Evolutionary conservation across 2,113 vertebrate genomes (phyloP), one percentile per base, ranked within the genome.

Genomic region (Australoheros scitulus): DNA sequence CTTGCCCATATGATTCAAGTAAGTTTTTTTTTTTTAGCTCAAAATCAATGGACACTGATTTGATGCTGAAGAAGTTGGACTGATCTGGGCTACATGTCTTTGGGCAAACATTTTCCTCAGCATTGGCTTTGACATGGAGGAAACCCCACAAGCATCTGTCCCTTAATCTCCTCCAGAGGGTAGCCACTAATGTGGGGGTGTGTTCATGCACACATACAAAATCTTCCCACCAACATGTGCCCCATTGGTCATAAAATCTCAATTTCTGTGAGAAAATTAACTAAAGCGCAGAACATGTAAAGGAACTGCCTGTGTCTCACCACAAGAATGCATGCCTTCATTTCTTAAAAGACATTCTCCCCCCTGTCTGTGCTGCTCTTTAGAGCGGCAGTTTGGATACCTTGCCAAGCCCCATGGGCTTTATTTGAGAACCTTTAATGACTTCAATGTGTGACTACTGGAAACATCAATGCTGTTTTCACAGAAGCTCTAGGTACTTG

Each of bases 381-480:
- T 90, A 92, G 89, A 91, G 92, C 82, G 61, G 91, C 90, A 79
- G 76, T 63, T 93, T 5, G 85, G 81, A 92, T 86, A 85, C 88
- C 70, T 80, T 81, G 94, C 95, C 94, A 95, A 94, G 88, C 79
- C 92, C 90, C 92, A 87, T 81, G 88, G 93, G 93, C 89, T 94
- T 95, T 85, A 95, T 92, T 93, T 72, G 84, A 92, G 90, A 91
- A 91, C 83, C 90, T 90, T 90, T 95, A 96, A 96, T 94, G 90
- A 91, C 88, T 95, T 95, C 94, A 96, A 76, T 93, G 92, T 96
- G 95, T 80, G 90, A 95, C 95, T 95, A 92, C 93, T 94, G 94
- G 92, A 94, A 94, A 94, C 92, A 94, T 76, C 86, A 86, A 83
- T 75, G 74, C 81, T 68, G 85, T 82, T 91, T 94, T 85, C 80